phyloP scores from a whole-genome alignment of 2,113 vertebrate genomes.

The Ailuropoda melanoleuca region DNA sequence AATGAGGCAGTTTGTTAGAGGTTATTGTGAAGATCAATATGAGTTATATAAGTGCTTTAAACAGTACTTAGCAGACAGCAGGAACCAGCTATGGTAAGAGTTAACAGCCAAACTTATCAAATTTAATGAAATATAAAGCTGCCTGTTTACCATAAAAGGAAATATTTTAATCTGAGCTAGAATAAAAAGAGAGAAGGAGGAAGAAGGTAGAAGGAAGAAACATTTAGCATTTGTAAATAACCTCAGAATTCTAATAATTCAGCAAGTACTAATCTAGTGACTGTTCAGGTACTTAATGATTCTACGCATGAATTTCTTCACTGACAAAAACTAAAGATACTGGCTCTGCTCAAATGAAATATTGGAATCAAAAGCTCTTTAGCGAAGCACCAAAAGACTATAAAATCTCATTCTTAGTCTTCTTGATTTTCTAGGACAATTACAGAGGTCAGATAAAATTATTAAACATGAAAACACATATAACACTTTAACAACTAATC shows the following conservation, averaged over 20 bases:
- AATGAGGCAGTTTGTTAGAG: not conserved
- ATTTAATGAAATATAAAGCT: conserved; percentile 12
- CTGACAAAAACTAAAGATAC: not conserved
- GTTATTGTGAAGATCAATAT: not conserved
- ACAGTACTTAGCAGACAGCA: not conserved
- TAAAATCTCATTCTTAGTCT: not conserved
- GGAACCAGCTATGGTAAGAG: not conserved
- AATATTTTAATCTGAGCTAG: not conserved
- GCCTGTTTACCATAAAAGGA: not conserved
- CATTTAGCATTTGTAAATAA: conserved; percentile 1
- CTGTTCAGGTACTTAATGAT: not conserved
- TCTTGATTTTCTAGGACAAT: not conserved
- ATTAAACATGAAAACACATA: not conserved
- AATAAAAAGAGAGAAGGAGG: not conserved
- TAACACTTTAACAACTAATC: not conserved
- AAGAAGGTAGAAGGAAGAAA: not conserved
- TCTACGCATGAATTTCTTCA: not conserved
- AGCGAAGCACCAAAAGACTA: not conserved
- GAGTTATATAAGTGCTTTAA: not conserved
- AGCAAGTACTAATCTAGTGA: not conserved
- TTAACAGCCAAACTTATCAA: not conserved
- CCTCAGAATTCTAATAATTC: not conserved
- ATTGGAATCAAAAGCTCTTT: not conserved
- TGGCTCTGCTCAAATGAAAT: not conserved
- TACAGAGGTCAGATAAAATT: not conserved